Percentiles rank a stretch among this genome's conserved stretches.
Conservation (phyloP, 2,797 vertebrate species). For the Crocidura indochinensis region DNA sequence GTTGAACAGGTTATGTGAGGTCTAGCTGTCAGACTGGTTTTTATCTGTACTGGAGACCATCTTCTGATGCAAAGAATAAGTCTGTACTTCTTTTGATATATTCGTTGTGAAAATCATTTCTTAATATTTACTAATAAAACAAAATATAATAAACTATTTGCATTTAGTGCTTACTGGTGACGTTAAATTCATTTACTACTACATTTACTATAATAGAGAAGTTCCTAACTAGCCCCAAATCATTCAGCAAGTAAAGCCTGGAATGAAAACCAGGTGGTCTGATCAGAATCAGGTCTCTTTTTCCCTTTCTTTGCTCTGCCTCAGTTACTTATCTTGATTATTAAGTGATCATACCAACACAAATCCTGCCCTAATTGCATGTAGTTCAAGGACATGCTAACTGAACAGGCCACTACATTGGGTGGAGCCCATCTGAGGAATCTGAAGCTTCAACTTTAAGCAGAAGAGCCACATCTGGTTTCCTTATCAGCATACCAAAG, state of each 20-base stretch:
- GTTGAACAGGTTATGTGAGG: neutral
- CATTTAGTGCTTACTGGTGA: neutral
- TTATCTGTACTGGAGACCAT: neutral
- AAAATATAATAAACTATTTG: neutral
- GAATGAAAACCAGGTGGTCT: neutral
- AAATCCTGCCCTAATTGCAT: constrained; percentile 17
- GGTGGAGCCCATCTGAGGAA: neutral
- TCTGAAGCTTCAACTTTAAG: neutral
- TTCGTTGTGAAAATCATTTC: constrained; percentile 59
- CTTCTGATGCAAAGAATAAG: constrained; percentile 34
- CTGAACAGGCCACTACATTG: neutral
- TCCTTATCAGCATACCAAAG: neutral
- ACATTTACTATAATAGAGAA: neutral
- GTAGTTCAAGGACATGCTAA: neutral
- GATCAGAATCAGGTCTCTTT: neutral
- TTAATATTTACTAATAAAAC: neutral
- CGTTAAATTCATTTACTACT: neutral
- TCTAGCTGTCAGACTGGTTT: too few relatives aligned
- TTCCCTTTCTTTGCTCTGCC: neutral
- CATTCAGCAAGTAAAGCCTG: neutral
- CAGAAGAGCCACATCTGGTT: neutral
- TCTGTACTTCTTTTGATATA: constrained; percentile 37
- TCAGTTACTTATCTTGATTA: constrained; percentile 11
- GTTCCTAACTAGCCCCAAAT: neutral
- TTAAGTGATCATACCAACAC: constrained; percentile 2